Evolutionary conservation across 2,888 invertebrate species (phyloP), one percentile per base, ranked within the genome.

Genomic region (Thereva unica): DNA sequence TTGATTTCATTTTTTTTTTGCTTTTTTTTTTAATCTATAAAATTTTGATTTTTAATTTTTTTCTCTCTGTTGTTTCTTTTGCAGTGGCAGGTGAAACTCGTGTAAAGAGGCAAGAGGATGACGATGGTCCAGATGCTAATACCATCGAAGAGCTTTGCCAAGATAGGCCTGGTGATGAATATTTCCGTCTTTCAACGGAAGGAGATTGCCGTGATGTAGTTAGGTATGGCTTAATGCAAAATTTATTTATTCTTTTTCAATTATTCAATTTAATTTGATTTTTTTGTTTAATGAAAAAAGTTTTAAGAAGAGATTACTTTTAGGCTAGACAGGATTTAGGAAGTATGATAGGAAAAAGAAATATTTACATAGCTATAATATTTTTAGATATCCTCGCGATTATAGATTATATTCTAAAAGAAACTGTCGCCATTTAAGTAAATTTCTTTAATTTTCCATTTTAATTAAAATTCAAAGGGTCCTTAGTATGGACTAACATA

Each of bases 181-280:
- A 94, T 83, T 95, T 95, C 85, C 87, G 95, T 72, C 84, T 94
- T 74, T 85, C 87, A 72, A 86, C 89, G 61, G 92, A 92, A 37
- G 89, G 90, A 71, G 95, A 95, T 82, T 95, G 95, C 82, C 87
- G 95, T 75, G 95, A 95, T 81, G 95, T 95, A 73, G 94, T 95
- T 77, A 93, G 95, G 92, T 94, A 85, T 23, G 23, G 23, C 23
- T 23, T 23, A 84, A 80, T 67, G 34, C 47, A 9, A 9, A n/a
- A 23, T 4, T 45, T 45, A n/a, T 54, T 59, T 9, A 44, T 49
- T 47, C 52, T 67, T 50, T 50, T 44, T 50, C 4, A 23, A 5
- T 12, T 37, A 63, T 63, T 41, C 40, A 47, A 23, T 42, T 42
- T 42, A 2, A 23, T 2, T 23, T 23, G 1, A 23, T 2, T 23